phyloP scores from a whole-genome alignment of 1,140 invertebrate genomes.

The Drosophila suzukii region DNA sequence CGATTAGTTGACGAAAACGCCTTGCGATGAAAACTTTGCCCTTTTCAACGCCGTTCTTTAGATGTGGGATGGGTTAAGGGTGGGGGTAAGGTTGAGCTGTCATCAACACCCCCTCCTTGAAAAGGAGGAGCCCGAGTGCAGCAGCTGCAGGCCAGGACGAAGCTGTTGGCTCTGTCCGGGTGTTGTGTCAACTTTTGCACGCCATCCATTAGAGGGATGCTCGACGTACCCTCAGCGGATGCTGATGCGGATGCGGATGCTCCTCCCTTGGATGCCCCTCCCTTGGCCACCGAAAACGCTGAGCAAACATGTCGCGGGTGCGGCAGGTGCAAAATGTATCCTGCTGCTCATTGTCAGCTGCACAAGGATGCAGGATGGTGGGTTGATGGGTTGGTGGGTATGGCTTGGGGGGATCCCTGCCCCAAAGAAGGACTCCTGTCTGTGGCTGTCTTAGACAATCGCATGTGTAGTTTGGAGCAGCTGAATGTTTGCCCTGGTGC shows the following conservation, averaged over 20 bases:
- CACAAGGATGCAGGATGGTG: constrained; percentile 38
- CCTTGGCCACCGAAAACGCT: constrained; percentile 45
- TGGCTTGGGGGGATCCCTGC: neutral
- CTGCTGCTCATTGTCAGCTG: constrained; percentile 78
- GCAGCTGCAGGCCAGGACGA: constrained; percentile 66
- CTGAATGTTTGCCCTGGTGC: constrained; percentile 43
- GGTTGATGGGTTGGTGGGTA: neutral
- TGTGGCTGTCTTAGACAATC: constrained; percentile 72
- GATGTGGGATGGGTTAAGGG: constrained; percentile 8
- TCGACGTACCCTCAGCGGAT: constrained; percentile 20
- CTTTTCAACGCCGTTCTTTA: constrained; percentile 38
- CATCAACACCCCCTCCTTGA: constrained; percentile 28
- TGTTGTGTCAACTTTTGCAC: constrained; percentile 82
- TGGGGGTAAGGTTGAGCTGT: constrained; percentile 20
- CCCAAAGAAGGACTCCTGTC: constrained; percentile 46
- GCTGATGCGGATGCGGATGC: neutral
- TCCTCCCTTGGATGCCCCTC: neutral
- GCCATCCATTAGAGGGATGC: constrained; percentile 67
- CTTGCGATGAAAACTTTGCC: constrained; percentile 74
- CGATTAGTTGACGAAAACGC: constrained; percentile 73
- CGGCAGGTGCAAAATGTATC: constrained; percentile 77
- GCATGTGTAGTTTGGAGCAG: constrained; percentile 63
- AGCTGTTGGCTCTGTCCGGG: constrained; percentile 71
- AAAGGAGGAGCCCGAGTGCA: constrained; percentile 30
- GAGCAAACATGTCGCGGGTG: constrained; percentile 70